phyloP scores from a whole-genome alignment of 2,113 vertebrate genomes.

The Piprites chloris region DNA sequence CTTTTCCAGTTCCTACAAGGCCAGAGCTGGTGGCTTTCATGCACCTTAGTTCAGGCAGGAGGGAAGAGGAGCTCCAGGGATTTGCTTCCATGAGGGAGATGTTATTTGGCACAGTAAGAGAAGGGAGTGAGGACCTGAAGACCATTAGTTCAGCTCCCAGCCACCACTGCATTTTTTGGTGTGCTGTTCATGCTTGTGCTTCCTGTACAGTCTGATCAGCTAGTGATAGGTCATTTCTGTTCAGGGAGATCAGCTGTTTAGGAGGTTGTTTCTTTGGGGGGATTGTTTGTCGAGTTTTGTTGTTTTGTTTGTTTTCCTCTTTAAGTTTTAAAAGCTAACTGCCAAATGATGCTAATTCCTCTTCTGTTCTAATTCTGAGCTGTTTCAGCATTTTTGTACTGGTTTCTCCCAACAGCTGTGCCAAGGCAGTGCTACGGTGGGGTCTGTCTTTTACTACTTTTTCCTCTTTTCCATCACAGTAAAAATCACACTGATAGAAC shows the following conservation, averaged over 20 bases:
- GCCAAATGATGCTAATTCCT: neutral
- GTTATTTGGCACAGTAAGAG: neutral
- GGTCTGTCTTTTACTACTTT: neutral
- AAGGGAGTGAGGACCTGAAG: neutral
- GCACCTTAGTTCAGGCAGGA: neutral
- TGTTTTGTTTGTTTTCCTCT: neutral
- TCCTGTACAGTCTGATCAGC: neutral
- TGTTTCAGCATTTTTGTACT: neutral
- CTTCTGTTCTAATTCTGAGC: neutral
- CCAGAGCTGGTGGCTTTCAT: neutral
- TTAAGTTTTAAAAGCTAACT: neutral
- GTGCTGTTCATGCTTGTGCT: neutral
- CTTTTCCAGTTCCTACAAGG: neutral
- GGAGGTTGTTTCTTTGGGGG: neutral
- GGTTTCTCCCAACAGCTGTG: neutral
- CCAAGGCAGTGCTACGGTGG: neutral
- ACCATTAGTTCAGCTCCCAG: neutral
- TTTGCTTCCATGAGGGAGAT: neutral
- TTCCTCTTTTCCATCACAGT: neutral
- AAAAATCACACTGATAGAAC: constrained; percentile 45
- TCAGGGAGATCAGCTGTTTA: neutral
- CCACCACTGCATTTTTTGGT: neutral
- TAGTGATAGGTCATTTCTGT: neutral
- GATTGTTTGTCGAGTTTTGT: neutral
- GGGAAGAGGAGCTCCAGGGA: neutral